Evolutionary conservation across 2,797 vertebrate species (phyloP).

Genomic region (Hippopotamyrus pictus): DNA sequence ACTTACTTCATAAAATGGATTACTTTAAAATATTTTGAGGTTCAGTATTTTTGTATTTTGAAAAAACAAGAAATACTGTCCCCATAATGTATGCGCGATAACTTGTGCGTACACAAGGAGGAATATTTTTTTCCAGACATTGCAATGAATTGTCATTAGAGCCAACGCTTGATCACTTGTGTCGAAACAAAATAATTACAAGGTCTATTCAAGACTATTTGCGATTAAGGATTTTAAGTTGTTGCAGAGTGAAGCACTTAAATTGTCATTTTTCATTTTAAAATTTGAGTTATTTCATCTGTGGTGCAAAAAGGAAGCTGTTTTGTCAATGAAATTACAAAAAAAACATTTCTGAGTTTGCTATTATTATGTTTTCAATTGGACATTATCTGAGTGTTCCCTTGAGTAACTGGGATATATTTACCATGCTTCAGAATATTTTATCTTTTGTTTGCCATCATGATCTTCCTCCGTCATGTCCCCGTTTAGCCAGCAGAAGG

Average conservation of each 20-base stretch:
- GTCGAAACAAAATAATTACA: background rate
- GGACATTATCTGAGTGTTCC: background rate
- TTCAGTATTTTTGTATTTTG: too few species aligned
- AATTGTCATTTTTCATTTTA: background rate
- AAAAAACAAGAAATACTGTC: too few species aligned
- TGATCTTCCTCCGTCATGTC: too few species aligned
- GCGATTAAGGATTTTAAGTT: background rate
- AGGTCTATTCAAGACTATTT: background rate
- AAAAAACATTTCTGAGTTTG: background rate
- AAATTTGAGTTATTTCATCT: background rate
- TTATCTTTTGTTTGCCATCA: background rate
- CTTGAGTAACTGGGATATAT: too few species aligned
- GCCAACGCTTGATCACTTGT: too few species aligned
- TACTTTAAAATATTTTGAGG: too few species aligned
- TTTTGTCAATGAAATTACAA: background rate
- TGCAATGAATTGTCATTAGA: too few species aligned
- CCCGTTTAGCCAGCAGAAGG: too few species aligned
- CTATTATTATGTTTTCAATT: background rate
- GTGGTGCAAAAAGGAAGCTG: background rate
- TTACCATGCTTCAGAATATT: background rate
- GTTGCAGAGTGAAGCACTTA: background rate
- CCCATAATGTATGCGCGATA: too few species aligned
- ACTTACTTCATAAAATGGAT: too few species aligned
- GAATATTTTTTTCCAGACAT: too few species aligned
- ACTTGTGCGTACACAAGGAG: too few species aligned